These are phyloP conservation scores for Conus betulinus DNA, from an alignment of 1,140 invertebrate species.

Conservation along the genomic window DNA sequence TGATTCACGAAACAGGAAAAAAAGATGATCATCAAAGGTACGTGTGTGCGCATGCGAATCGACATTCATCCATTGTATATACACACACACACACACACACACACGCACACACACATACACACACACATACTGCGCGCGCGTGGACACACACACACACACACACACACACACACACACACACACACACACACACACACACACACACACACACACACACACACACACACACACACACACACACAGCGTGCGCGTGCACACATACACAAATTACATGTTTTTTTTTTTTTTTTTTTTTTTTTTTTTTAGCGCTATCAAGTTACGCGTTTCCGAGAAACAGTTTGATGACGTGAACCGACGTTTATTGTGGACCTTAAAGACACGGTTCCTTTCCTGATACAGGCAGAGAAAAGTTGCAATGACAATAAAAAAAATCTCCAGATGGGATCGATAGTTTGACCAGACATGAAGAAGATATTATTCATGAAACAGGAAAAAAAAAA, in stretches of 20 bases:
- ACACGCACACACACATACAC: constrained; percentile 42
- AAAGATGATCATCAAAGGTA: neutral
- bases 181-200: constrained; percentile 42
- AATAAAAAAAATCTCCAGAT: no score
- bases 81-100: constrained; percentile 14
- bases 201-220: constrained; percentile 45
- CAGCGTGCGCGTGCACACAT: constrained; percentile 11
- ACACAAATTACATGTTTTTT: neutral
- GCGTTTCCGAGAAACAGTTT: no score
- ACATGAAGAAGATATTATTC: no score
- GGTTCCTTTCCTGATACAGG: no score
- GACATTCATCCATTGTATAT: neutral
- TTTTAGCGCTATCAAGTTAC: no score
- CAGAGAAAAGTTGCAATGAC: no score
- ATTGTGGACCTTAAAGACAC: no score
- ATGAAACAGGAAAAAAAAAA: no score
- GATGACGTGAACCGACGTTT: no score
- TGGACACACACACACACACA: constrained; percentile 47
- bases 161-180: constrained; percentile 46
- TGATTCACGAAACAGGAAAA: neutral
- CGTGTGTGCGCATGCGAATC: neutral
- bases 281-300: no score
- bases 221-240: constrained; percentile 43
- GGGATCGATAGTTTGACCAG: no score
- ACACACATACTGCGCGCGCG: no score